Base-by-base conservation (phyloP, 2,113 vertebrate genomes). In the Sphaerodactylus townsendi region DNA sequence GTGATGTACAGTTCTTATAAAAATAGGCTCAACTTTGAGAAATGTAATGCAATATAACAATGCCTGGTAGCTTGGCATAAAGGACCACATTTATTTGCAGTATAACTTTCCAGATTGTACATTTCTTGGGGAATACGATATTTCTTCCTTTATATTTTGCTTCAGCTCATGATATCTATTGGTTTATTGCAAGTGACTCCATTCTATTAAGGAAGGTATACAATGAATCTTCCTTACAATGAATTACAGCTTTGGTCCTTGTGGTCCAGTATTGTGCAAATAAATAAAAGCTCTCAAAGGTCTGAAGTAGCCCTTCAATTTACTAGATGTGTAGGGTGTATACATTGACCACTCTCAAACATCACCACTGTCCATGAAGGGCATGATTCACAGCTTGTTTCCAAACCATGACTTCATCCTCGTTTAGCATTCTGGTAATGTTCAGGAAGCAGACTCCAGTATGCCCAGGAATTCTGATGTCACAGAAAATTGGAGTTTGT, bases 1-100 rank as follows among this genome's bases (percentile, higher is more conserved):
- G 70, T 77, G 90, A 91, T 28, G 59, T 23, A 62, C 83, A 84
- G 84, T 66, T 82, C 69, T 46, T 84, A 8, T 8, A 56, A 3
- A 84, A 86, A 86, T 21, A 74, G 76, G 86, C 46, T 53, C 62
- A 85, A 84, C 72, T 82, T 72, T 91, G 75, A 23, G 23, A 41
- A 66, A 0, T 3, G 30, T 72, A 73, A 10, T 66, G 62, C 71
- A 56, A 28, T 33, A 59, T 83, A 30, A 53, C 87, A 71, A 83
- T 83, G 84, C 46, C 59, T 65, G 30, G 48, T 73, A 70, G 35
- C 39, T 86, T 87, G 78, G 88, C 56, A 91, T n/a, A 2, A 23
- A 62, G 28, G 0, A 0, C 62, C 62, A 77, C 66, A 77, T 80
- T 66, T 1, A 7, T 2, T 1, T 46, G 5, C 65, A 19, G 9